These are phyloP conservation scores for Baronia brevicornis DNA, from an alignment of 2,888 invertebrate genomes.

Conservation along the genomic window DNA sequence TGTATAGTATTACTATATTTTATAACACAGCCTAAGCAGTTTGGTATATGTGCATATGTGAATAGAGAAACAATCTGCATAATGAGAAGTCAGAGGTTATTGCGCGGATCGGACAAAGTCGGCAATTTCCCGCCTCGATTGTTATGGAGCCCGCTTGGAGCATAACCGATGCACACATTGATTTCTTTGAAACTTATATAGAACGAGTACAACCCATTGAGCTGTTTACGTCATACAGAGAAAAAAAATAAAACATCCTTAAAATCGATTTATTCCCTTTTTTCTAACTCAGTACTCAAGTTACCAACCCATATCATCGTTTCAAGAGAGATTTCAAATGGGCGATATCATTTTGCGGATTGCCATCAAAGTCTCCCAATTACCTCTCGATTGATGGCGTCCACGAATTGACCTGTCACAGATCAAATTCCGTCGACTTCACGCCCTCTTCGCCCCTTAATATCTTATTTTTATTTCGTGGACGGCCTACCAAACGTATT, in stretches of 20 bases:
- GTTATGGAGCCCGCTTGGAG: slow-evolving; percentile 45
- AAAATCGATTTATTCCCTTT: no score
- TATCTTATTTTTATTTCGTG: slow-evolving; percentile 37
- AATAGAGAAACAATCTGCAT: slow-evolving; percentile 62
- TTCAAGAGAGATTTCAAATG: slow-evolving; percentile 23
- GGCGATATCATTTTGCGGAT: slow-evolving; percentile 44
- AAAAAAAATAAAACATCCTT: neutral
- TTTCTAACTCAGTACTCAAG: no score
- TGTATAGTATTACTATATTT: no score
- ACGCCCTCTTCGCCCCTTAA: slow-evolving; percentile 40
- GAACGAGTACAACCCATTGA: slow-evolving; percentile 19
- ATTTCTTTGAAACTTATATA: slow-evolving; percentile 27
- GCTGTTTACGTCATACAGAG: slow-evolving; percentile 1
- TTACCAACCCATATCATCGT: no score
- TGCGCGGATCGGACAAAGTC: slow-evolving; percentile 54
- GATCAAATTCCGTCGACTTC: slow-evolving; percentile 68
- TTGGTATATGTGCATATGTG: slow-evolving; percentile 53
- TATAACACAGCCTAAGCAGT: slow-evolving; percentile 34
- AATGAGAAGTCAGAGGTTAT: slow-evolving; percentile 65
- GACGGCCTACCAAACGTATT: slow-evolving; percentile 44
- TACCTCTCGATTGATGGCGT: slow-evolving; percentile 60
- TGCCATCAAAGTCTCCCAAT: slow-evolving; percentile 59
- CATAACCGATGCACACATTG: slow-evolving; percentile 34
- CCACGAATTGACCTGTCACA: slow-evolving; percentile 49
- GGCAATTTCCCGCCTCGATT: slow-evolving; percentile 63